Evolutionary conservation across 2,888 invertebrate species (phyloP).

Genomic region (Amphipyra berbera): DNA sequence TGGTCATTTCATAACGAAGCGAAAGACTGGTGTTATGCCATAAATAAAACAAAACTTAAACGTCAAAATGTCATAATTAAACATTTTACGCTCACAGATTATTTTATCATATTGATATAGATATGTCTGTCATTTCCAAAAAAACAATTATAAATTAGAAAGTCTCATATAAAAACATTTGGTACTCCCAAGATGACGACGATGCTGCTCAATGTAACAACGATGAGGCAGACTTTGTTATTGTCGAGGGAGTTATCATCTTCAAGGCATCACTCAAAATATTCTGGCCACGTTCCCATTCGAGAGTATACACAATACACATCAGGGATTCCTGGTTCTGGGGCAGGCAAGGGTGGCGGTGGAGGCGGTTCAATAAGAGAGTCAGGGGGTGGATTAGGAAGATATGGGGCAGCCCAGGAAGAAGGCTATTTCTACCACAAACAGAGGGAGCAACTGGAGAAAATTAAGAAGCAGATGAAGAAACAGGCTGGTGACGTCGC

Average conservation of each 20-base stretch:
- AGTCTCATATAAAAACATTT: slow-evolving; percentile 6
- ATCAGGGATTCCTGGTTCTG: slow-evolving; percentile 67
- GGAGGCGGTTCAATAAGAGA: slow-evolving; percentile 74
- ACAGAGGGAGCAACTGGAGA: slow-evolving; percentile 70
- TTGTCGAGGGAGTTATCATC: background rate
- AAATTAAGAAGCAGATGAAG: slow-evolving; percentile 70
- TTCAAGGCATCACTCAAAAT: background rate
- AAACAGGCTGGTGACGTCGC: slow-evolving; percentile 38
- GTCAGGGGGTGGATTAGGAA: slow-evolving; percentile 75
- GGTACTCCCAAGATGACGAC: background rate
- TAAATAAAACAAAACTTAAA: too few species aligned
- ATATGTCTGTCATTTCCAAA: too few species aligned
- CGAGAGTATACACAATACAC: slow-evolving; percentile 48
- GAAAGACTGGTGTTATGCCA: too few species aligned
- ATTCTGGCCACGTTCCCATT: background rate
- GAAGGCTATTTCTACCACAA: slow-evolving; percentile 79
- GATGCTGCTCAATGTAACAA: background rate
- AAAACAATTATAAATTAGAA: background rate
- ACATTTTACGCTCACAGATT: too few species aligned
- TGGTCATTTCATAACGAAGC: too few species aligned
- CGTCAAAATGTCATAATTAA: too few species aligned
- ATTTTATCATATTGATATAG: too few species aligned
- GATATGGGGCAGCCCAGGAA: slow-evolving; percentile 75
- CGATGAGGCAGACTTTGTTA: background rate
- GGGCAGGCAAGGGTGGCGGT: slow-evolving; percentile 76